Conservation (phyloP, 2,888 invertebrate genomes). For the Acleris sparsana region DNA sequence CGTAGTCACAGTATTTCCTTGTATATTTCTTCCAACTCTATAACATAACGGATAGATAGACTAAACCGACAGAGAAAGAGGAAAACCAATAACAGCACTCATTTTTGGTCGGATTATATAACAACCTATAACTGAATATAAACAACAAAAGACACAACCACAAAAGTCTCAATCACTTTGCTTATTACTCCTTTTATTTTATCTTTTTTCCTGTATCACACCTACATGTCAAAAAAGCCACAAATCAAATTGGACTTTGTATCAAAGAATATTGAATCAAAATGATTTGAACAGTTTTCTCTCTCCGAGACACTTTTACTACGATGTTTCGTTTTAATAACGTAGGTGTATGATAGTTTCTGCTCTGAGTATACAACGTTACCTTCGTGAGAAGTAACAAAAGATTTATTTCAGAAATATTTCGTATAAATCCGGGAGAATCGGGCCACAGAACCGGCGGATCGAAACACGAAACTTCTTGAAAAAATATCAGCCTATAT, state of each 20-base stretch:
- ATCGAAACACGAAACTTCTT: too few relatives aligned
- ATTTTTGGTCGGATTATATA: too few relatives aligned
- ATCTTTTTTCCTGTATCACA: constrained; percentile 3
- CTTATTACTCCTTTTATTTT: constrained; percentile 3
- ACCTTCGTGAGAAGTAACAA: constrained; percentile 7
- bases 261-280: neutral
- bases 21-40: too few relatives aligned
- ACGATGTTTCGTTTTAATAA: constrained; percentile 14
- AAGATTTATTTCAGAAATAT: constrained; percentile 7
- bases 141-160: neutral
- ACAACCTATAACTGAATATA: too few relatives aligned
- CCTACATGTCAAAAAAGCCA: too few relatives aligned
- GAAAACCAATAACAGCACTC: too few relatives aligned
- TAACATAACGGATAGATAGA: too few relatives aligned
- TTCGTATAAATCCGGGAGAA: constrained; percentile 1
- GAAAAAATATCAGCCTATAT: too few relatives aligned
- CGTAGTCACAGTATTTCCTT: too few relatives aligned
- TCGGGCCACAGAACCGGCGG: neutral
- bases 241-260: constrained; percentile 1
- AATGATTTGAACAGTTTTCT: neutral
- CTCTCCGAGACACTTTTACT: neutral
- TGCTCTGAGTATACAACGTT: constrained; percentile 2
- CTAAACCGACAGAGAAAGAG: too few relatives aligned
- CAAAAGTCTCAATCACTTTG: constrained; percentile 4
- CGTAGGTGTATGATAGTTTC: constrained; percentile 15